A percentile compares a stretch with the other conserved stretches of the same genome.
Conservation (phyloP, 1,140 invertebrate species). For the Aphis gossypii region DNA sequence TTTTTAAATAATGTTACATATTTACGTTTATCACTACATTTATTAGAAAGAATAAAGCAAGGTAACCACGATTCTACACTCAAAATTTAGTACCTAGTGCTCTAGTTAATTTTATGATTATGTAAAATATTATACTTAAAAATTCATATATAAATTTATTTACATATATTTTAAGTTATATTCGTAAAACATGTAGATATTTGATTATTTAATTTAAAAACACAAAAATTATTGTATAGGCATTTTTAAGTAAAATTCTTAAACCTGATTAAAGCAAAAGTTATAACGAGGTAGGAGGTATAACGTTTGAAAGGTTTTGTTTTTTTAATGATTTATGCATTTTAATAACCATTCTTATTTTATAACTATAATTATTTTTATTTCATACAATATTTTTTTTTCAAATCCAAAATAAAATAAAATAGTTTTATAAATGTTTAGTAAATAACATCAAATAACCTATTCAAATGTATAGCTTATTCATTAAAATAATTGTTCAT, state of each 20-base stretch:
- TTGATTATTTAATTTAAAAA: neutral
- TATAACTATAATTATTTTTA: neutral
- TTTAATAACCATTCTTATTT: neutral
- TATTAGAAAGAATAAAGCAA: neutral
- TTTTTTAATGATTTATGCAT: neutral
- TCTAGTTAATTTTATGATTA: neutral
- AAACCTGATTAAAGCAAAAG: neutral
- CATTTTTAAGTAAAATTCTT: neutral
- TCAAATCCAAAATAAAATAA: neutral
- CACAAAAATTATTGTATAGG: neutral
- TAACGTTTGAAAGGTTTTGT: neutral
- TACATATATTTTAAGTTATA: neutral
- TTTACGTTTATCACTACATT: neutral
- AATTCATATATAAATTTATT: neutral
- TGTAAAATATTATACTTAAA: neutral
- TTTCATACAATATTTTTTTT: neutral
- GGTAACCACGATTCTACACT: neutral
- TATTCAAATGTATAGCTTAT: neutral
- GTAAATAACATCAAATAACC: neutral
- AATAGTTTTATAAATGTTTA: neutral
- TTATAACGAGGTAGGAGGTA: accelerated
- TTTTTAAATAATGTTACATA: neutral
- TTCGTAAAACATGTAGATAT: neutral
- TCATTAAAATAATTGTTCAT: neutral
- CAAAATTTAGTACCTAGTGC: neutral